phyloP scores from a whole-genome alignment of 2,113 vertebrate genomes.

The Cygnus buccinator region DNA sequence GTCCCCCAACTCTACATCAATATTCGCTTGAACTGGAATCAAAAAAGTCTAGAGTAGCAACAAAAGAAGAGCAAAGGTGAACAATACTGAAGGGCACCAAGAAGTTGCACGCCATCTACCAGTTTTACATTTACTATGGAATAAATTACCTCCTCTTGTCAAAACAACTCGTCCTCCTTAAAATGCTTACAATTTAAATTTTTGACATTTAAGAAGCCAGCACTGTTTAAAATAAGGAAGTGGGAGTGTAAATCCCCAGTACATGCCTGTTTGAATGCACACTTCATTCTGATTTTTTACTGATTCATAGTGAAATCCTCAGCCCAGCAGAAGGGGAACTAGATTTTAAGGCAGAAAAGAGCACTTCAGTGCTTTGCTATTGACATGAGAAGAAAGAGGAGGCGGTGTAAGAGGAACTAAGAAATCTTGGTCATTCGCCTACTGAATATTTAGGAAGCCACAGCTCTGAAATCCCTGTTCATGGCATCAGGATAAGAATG shows the following conservation, averaged over 20 bases:
- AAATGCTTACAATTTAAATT: neutral
- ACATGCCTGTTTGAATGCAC: constrained; percentile 24
- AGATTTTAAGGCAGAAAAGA: constrained; percentile 21
- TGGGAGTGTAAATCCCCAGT: constrained; percentile 60
- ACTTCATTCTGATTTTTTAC: constrained; percentile 68
- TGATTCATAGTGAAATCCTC: constrained; percentile 56
- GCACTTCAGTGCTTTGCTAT: constrained; percentile 32
- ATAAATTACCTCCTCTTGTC: constrained; percentile 29
- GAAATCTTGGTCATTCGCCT: constrained; percentile 35
- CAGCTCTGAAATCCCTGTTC: neutral
- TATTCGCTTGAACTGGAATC: neutral
- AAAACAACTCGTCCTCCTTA: constrained; percentile 21
- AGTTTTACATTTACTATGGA: constrained; percentile 3
- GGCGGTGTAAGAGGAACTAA: constrained; percentile 38
- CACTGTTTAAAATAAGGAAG: constrained; percentile 58
- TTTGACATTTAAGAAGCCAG: constrained; percentile 55
- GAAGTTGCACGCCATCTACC: neutral
- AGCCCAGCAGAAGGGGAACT: constrained; percentile 50
- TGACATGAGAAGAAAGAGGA: constrained; percentile 41
- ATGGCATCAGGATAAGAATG: constrained; percentile 1
- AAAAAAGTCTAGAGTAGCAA: neutral
- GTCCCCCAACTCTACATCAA: neutral
- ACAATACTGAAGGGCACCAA: neutral
- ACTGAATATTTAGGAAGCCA: constrained; percentile 47
- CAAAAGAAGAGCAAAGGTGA: constrained; percentile 8